Base-by-base conservation (phyloP, 2,888 invertebrate genomes). In the Parelbella ahira region DNA sequence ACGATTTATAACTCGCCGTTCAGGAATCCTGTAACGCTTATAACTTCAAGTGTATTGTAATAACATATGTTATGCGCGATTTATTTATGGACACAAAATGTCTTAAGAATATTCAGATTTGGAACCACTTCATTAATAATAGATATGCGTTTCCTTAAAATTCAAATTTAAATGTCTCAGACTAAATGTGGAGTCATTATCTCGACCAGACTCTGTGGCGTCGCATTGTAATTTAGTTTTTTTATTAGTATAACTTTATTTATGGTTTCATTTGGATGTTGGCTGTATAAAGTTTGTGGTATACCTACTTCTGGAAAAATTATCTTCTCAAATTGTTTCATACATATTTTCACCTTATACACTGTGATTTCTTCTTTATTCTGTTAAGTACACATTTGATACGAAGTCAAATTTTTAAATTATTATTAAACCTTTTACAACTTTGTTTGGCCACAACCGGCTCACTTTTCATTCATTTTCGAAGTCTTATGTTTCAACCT, bases 171-270 rank as follows among this genome's bases (percentile, higher is more conserved):
- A 63, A 57, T 57, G 51, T 58, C 53, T 53, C 49, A 50, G 58
- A 62, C 68, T 61, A 58, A 63, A 62, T 68, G 58, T 58, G 58
- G 56, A 56, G 60, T 60, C 61, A 68, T 67, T 67, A 70, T 62
- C 52, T 50, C 49, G 39, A 42, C 43, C 49, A 56, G 54, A 56
- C 56, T 43, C 10, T 23, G 33, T 56, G 81, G 78, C 80, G 77
- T 57, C 79, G 56, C 52, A 36, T 30, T 38, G 9, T 38, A 24
- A 34, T 24, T 24, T 34, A 24, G 15, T 38, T 29, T 37, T 38
- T 18, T 19, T 23, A 37, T 20, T 20, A 19, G 25, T 23, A 19
- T 11, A 27, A 2, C 3, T 4, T 20, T 37, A 37, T 37, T 37
- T 20, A 27, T 27, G 12, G n/a, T 20, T 10, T 24, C 6, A 12